Evolutionary conservation across 2,888 invertebrate species (phyloP).

Genomic region (Automeris io): DNA sequence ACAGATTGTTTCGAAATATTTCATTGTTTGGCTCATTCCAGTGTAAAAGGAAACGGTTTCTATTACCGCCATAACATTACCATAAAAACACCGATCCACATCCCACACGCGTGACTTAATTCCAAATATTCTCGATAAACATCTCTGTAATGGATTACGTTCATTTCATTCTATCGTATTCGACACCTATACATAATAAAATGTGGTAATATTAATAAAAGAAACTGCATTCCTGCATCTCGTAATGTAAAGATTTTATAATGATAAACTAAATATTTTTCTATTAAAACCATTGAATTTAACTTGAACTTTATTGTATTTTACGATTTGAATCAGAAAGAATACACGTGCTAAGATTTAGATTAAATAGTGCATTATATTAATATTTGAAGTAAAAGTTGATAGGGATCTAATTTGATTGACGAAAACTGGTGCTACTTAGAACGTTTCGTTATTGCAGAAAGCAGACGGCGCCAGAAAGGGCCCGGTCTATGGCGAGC

Average conservation of each 20-base stretch:
- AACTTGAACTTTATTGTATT: conserved; percentile 34
- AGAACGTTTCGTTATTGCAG: conserved; percentile 18
- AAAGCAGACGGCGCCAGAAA: conserved; percentile 43
- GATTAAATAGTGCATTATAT: conserved; percentile 10
- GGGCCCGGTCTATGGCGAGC: conserved; percentile 44
- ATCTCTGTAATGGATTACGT: conserved; percentile 39
- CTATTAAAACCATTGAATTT: conserved; percentile 28
- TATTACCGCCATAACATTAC: conserved; percentile 52
- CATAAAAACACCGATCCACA: conserved; percentile 48
- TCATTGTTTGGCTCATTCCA: conserved; percentile 45
- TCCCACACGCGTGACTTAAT: conserved; percentile 55
- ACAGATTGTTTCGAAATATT: conserved; percentile 32
- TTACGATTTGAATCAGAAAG: conserved; percentile 29
- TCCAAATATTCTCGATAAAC: conserved; percentile 53
- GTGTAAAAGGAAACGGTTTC: conserved; percentile 33
- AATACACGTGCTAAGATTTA: conserved; percentile 23
- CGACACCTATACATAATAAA: conserved; percentile 33
- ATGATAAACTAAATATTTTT: conserved; percentile 34
- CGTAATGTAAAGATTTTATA: conserved; percentile 34
- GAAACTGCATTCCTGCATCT: conserved; percentile 36
- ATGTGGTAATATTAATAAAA: conserved; percentile 34
- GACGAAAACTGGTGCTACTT: conserved; percentile 12
- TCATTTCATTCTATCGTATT: conserved; percentile 35
- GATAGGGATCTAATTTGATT: conserved; percentile 19
- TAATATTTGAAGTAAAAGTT: conserved; percentile 5